phyloP scores from a whole-genome alignment of 1,140 invertebrate genomes.

The Zophobas atratus region DNA sequence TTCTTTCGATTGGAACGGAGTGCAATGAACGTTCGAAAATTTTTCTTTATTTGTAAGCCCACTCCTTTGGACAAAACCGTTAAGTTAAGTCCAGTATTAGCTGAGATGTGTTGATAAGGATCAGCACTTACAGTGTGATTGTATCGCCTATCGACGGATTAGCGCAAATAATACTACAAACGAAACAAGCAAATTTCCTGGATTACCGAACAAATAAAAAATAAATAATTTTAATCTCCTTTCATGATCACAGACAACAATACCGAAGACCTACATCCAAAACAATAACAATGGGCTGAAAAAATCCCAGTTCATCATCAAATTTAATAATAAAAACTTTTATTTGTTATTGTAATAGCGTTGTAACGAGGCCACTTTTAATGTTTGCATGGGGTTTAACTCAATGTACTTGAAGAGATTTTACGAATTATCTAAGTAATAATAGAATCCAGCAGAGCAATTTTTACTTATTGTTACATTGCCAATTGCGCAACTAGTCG shows the following conservation, averaged over 20 bases:
- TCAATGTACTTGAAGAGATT: neutral
- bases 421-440: neutral
- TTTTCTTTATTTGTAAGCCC: neutral
- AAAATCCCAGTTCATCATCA: constrained; percentile 9
- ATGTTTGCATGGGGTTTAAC: constrained; percentile 17
- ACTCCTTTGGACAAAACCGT: constrained; percentile 2
- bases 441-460: neutral
- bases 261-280: neutral
- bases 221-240: neutral
- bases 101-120: neutral
- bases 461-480: no score
- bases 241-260: neutral
- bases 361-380: constrained; percentile 16
- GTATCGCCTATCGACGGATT: neutral
- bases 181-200: neutral
- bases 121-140: neutral
- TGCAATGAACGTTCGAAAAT: constrained; percentile 17
- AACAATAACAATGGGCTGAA: neutral
- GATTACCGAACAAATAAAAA: constrained; percentile 1
- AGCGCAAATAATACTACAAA: neutral
- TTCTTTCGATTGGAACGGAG: neutral
- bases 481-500: no score
- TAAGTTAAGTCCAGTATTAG: constrained; percentile 9
- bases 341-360: constrained; percentile 3
- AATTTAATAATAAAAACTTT: constrained; percentile 9